Evolutionary conservation across 2,797 vertebrate species (phyloP), one percentile per base, ranked within the genome.

Genomic region (Eulemur rubriventer): DNA sequence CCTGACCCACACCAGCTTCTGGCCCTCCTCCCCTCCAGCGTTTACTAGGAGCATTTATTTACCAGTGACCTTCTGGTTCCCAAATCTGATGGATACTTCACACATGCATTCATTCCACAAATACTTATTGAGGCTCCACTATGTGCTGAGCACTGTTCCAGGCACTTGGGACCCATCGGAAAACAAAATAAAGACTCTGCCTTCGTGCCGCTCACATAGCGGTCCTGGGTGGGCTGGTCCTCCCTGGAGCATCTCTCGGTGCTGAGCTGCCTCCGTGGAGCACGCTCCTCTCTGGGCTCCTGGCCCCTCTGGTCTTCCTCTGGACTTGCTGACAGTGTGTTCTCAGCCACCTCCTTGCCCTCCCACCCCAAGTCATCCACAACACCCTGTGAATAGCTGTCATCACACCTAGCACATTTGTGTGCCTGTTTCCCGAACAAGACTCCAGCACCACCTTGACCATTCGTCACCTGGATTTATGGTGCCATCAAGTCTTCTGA

Each of bases 61-160:
- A 50, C 38, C 6, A 17, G 43, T 52, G 41, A 67, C 69, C 79
- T 65, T 91, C 61, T 93, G 69, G 22, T 65, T 55, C 48, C 48
- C 13, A n/a, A 30, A 50, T 96, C n/a, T 7, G 18, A 57, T 17
- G 50, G 26, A 67, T 9, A 50, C 43, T 72, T 73, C 11, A 11
- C 63, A 24, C 12, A 41, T 67, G 38, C 94, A 55, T 87, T 82
- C 43, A 48, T 84, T 85, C 59, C 55, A 59, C 83, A 78, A 12
- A 46, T 55, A 72, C 14, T 83, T 75, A 46, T 3, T 43, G 59
- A 84, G 30, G 22, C 26, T 59, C 5, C 11, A 14, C 84, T 75
- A 17, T 79, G 63, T 55, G 11, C 76, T 46, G 14, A 43, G 76
- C 24, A 18, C 59, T 67, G 8, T 72, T 50, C 20, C 24, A 33